Evolutionary conservation across 2,888 invertebrate species (phyloP).

Genomic region (Eristalinus aeneus): DNA sequence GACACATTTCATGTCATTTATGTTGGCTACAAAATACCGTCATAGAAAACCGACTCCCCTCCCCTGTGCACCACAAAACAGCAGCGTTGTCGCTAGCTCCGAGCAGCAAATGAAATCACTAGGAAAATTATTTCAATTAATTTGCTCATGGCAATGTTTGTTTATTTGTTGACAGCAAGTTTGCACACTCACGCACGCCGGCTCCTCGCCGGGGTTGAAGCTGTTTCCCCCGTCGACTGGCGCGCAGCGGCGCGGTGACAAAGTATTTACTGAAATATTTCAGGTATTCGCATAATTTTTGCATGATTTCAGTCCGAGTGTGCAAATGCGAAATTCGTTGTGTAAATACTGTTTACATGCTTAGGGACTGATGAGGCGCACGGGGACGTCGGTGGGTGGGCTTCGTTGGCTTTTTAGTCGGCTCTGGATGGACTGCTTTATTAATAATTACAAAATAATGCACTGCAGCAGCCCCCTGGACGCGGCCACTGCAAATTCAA

Average conservation of each 20-base stretch:
- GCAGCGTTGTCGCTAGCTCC: not conserved
- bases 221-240: too few relatives aligned
- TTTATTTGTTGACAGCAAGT: conserved; percentile 51
- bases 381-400: too few relatives aligned
- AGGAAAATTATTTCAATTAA: conserved; percentile 67
- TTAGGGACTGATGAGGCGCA: not conserved
- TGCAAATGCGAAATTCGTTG: conserved; percentile 28
- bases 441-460: conserved; percentile 59
- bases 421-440: conserved; percentile 51
- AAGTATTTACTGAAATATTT: conserved; percentile 59
- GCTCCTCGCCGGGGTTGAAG: not conserved
- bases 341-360: conserved; percentile 40
- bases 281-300: conserved; percentile 63
- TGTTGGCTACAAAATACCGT: not conserved
- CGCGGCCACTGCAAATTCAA: conserved; percentile 27
- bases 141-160: conserved; percentile 63
- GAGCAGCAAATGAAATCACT: conserved; percentile 44
- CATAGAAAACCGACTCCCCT: not conserved
- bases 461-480: not conserved
- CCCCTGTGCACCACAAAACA: not conserved
- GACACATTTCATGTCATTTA: not conserved
- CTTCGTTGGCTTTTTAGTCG: conserved; percentile 33
- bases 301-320: conserved; percentile 46
- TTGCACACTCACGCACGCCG: conserved; percentile 1
- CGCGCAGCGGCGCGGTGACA: not conserved